These are phyloP conservation scores for Metacarcinus magister DNA, from an alignment of 2,888 invertebrate species.

Conservation along the genomic window DNA sequence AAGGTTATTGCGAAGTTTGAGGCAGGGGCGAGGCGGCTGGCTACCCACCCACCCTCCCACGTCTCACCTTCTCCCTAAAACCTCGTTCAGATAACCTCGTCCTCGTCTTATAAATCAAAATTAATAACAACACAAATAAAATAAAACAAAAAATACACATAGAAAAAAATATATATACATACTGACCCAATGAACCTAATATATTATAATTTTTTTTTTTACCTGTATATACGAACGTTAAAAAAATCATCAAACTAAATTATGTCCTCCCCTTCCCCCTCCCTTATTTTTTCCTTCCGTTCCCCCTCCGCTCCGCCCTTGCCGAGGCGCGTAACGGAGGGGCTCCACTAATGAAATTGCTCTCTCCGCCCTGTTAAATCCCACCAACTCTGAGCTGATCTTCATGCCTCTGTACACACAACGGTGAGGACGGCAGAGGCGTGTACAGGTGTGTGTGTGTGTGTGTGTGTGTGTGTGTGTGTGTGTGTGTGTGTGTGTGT, in stretches of 20 bases:
- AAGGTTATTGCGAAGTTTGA: not conserved
- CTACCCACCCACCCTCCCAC: no score
- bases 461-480: not conserved
- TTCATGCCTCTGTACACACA: constrained; percentile 20
- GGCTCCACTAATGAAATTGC: constrained; percentile 13
- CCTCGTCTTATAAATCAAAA: no score
- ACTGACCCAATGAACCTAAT: no score
- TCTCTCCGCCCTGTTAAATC: constrained; percentile 7
- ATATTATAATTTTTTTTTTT: no score
- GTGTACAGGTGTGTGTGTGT: not conserved
- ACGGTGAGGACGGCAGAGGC: not conserved
- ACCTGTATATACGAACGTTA: no score
- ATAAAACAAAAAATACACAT: no score
- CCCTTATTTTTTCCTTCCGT: not conserved
- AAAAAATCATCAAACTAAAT: not conserved
- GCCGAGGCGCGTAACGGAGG: not conserved
- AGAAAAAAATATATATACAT: no score
- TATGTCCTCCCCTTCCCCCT: not conserved
- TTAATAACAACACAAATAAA: no score
- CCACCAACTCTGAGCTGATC: constrained; percentile 29
- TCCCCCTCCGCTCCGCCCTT: not conserved
- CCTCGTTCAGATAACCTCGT: no score
- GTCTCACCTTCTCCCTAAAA: no score
- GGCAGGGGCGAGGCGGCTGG: not conserved
- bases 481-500: not conserved